A percentile compares a stretch with the other conserved stretches of the same genome.
Conservation (phyloP, 2,113 vertebrate species). For the Nothoprocta perdicaria region DNA sequence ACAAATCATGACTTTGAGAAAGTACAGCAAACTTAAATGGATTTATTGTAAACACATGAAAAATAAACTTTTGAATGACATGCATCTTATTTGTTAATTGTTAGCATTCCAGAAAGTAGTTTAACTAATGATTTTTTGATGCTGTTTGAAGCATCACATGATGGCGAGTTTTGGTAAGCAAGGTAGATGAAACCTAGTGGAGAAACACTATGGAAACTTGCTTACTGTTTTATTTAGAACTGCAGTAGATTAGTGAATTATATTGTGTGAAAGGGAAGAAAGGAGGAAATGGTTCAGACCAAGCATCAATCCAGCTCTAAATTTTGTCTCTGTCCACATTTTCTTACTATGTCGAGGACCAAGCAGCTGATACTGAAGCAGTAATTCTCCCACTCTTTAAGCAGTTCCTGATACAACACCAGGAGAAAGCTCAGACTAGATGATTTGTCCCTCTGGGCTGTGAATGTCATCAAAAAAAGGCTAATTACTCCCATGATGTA, state of each 20-base stretch:
- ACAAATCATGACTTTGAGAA: background rate
- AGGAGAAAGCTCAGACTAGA: background rate
- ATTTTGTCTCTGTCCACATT: rapidly evolving
- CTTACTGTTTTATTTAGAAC: background rate
- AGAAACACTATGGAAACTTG: background rate
- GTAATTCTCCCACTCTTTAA: background rate
- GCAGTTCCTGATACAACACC: background rate
- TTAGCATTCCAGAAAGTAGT: background rate
- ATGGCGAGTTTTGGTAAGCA: background rate
- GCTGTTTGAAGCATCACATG: background rate
- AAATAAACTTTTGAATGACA: background rate
- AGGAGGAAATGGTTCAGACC: background rate
- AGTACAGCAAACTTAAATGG: background rate
- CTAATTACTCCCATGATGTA: background rate
- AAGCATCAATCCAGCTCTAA: background rate
- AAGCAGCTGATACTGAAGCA: background rate
- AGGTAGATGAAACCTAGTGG: rapidly evolving
- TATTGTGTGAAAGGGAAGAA: background rate
- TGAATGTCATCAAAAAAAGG: background rate
- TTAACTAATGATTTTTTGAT: background rate
- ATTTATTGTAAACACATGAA: background rate
- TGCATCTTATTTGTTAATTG: background rate
- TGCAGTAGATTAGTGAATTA: background rate
- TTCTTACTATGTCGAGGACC: background rate
- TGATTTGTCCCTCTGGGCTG: background rate